phyloP scores from a whole-genome alignment of 2,797 vertebrate genomes.

The Poecilia gillii region DNA sequence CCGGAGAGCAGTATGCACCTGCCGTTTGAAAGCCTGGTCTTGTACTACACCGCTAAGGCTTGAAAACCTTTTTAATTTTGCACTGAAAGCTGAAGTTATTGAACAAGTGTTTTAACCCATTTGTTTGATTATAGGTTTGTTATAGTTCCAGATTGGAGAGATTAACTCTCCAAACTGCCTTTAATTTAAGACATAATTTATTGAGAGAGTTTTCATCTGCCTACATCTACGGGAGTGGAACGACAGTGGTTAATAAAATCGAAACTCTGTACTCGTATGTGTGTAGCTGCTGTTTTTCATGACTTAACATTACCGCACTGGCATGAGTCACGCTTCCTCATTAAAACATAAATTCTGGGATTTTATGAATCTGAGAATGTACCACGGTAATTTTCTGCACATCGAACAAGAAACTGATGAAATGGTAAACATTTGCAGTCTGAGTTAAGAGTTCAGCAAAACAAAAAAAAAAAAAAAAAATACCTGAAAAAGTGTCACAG shows the following conservation, averaged over 20 bases:
- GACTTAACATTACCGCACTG: background rate
- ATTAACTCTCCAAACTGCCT: constrained; percentile 56
- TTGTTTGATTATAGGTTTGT: constrained; percentile 66
- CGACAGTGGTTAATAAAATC: constrained; percentile 59
- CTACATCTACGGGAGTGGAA: constrained; percentile 63
- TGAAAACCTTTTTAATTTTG: constrained; percentile 53
- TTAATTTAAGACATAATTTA: constrained; percentile 81
- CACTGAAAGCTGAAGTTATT: constrained; percentile 67
- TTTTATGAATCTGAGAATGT: background rate
- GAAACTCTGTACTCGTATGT: background rate
- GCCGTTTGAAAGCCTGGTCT: constrained; percentile 38
- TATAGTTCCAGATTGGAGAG: constrained; percentile 53
- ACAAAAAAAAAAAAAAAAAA: background rate
- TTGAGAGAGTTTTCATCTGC: constrained; percentile 69
- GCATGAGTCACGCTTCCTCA: background rate
- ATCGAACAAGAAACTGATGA: background rate
- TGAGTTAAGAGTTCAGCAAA: background rate
- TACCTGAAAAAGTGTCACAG: background rate
- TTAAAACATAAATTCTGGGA: background rate
- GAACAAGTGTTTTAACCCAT: constrained; percentile 58
- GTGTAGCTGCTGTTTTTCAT: constrained; percentile 18
- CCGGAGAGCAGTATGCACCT: constrained; percentile 22
- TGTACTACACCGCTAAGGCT: constrained; percentile 44
- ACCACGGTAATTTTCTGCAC: background rate
- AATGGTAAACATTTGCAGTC: background rate